Evolutionary conservation across 2,113 vertebrate genomes (phyloP), one percentile per base, ranked within the genome.

Genomic region (Corvus cornix): DNA sequence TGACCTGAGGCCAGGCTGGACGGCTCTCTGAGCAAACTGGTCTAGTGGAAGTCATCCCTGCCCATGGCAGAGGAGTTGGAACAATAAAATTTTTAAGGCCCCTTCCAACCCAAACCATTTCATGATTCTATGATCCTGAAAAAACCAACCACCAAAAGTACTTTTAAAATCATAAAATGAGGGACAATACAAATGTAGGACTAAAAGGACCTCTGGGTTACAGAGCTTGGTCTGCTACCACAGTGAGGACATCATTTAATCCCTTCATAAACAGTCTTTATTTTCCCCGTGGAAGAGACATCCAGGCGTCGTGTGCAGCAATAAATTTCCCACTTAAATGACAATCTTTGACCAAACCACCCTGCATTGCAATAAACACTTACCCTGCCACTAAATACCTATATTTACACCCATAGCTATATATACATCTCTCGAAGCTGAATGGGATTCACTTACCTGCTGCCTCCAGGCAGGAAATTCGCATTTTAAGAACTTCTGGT

Each of bases 401-500:
- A 77, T 90, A 88, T 94, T 95, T 96, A 95, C 80, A 81, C n/a
- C 59, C 72, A 63, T 7, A 48, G 86, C 83, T 94, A 86, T 85
- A 90, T 81, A 92, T 86, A 95, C 37, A 67, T 84, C 39, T 63
- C 33, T 64, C 49, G 49, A 92, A 13, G 79, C 85, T 85, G 63
- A 55, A 95, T 1, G 63, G 95, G 68, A 92, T 95, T 68, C 67
- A 85, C 96, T 91, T 98, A 98, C 97, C 98, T 98, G 97, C 94
- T 44, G 92, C 96, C 90, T 89, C 80, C 31, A 6, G 97, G 97
- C 97, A 97, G 98, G 97, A 98, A 98, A 87, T 76, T 76, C 10
- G 0, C 70, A 87, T 92, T 73, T 93, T 90, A 96, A 97, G 96
- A 94, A 95, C 91, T 97, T 96, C 97, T 95, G 96, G 96, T 93